Base-by-base conservation (phyloP, 2,888 invertebrate genomes). In the Cinara cedri region DNA sequence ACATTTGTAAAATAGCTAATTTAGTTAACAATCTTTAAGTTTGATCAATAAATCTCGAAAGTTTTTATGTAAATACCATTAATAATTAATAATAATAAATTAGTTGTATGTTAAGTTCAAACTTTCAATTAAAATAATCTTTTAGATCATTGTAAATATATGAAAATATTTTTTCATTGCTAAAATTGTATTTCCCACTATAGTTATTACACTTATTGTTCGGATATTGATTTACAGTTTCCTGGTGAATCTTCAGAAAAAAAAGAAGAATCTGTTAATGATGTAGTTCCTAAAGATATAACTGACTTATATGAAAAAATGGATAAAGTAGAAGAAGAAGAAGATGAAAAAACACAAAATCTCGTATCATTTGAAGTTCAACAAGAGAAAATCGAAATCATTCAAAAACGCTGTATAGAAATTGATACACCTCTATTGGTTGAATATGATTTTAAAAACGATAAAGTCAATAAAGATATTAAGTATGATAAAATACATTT, bases 391-490 rank as follows among this genome's bases (percentile, higher is more conserved):
- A 98, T 99, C 85, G 99, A 99, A 90, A 90, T 93, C 0, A 92
- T 99, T 83, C 99, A 99, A 86, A 98, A 97, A 85, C 90, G 97
- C 42, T 99, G 99, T 86, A 99, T 99, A 84, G 97, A 98, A 86
- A 87, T 99, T 82, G 99, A 99, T 85, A 94, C 97, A 87, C 99
- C 99, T 0, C 86, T 99, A 81, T 87, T 99, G 72, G 98, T 98
- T 0, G 99, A 99, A 86, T 99, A 99, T 85, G 99, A 99, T 88
- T 99, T 99, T 87, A 90, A 96, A 83, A 96, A 99, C 86, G 98
- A 98, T 85, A 91, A 93, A 0, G 87, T 95, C n/a, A 98, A 98
- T 87, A 94, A 95, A 0, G 97, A 98, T 85, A 95, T 98, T 83
- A 97, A 97, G 90, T 90, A 86, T 86, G 87, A 44, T 46, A 3